Conservation (phyloP, 1,140 invertebrate species). For the Tachypleus tridentatus region DNA sequence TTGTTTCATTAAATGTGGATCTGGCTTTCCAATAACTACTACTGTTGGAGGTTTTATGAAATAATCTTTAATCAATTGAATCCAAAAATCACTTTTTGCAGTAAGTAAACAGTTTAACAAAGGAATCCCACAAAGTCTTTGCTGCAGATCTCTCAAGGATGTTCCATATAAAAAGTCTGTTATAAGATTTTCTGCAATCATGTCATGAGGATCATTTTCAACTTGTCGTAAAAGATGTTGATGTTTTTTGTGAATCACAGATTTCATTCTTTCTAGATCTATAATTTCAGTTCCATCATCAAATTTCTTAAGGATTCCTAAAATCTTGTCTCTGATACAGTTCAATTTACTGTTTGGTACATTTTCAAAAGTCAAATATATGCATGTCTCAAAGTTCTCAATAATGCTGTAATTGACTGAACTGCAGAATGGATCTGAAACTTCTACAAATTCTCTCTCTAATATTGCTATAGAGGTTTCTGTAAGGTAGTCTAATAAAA, state of each 20-base stretch:
- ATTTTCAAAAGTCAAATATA: no score
- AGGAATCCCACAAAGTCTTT: conserved; percentile 54
- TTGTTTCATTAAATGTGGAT: conserved; percentile 37
- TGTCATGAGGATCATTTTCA: conserved; percentile 61
- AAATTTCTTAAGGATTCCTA: no score
- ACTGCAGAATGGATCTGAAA: conserved; percentile 64
- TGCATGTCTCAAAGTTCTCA: no score
- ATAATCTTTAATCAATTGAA: conserved; percentile 52
- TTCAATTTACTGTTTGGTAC: no score
- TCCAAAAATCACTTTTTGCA: conserved; percentile 57
- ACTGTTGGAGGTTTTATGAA: conserved; percentile 37
- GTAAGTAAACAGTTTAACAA: conserved; percentile 47
- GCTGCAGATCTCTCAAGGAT: conserved; percentile 52
- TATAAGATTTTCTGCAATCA: conserved; percentile 59
- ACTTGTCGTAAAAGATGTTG: conserved; percentile 34
- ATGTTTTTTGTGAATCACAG: no score
- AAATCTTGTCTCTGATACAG: no score
- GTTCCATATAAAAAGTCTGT: conserved; percentile 70
- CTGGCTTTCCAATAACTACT: conserved; percentile 37
- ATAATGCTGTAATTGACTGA: conserved; percentile 32
- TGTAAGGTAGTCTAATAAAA: conserved; percentile 69
- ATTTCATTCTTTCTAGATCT: no score
- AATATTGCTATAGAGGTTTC: conserved; percentile 71
- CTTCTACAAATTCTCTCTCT: conserved; percentile 70
- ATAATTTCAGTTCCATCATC: no score